A percentile compares a stretch with the other conserved stretches of the same genome.
These are phyloP conservation scores for Hymenochirus boettgeri DNA, from an alignment of 2,113 vertebrate species.

Conservation along the genomic window DNA sequence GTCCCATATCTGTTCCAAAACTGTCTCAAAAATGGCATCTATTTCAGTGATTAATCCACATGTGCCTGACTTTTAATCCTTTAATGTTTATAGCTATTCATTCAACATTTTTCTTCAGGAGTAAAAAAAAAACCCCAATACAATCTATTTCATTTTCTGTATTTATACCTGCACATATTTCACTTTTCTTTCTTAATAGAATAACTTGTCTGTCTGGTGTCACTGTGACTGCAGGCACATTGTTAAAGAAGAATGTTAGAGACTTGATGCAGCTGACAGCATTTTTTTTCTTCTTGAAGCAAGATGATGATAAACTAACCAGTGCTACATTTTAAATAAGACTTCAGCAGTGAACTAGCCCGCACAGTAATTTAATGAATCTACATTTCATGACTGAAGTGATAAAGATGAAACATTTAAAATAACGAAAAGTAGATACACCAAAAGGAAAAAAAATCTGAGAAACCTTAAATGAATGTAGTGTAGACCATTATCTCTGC, in stretches of 20 bases:
- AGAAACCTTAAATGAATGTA: conserved; percentile 76
- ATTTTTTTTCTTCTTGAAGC: conserved; percentile 37
- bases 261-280: conserved; percentile 43
- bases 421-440: conserved; percentile 75
- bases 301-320: conserved; percentile 44
- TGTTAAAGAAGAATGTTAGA: conserved; percentile 34
- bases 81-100: too few species aligned
- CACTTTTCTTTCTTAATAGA: conserved; percentile 33
- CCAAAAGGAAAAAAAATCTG: conserved; percentile 61
- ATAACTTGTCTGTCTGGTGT: conserved; percentile 41
- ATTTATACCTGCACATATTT: conserved; percentile 10
- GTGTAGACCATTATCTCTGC: conserved; percentile 77
- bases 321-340: conserved; percentile 46
- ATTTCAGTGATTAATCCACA: too few species aligned
- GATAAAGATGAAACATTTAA: conserved; percentile 72
- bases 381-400: conserved; percentile 66
- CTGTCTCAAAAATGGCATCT: too few species aligned
- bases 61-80: too few species aligned
- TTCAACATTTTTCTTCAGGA: background rate
- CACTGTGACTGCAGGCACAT: conserved; percentile 27
- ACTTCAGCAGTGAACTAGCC: conserved; percentile 53
- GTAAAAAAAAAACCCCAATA: background rate
- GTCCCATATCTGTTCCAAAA: too few species aligned
- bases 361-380: conserved; percentile 64
- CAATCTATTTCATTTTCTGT: conserved; percentile 5